Percentiles rank a stretch among this genome's conserved stretches.
phyloP scores from a whole-genome alignment of 1,140 invertebrate genomes.

The Chlorops oryzae region DNA sequence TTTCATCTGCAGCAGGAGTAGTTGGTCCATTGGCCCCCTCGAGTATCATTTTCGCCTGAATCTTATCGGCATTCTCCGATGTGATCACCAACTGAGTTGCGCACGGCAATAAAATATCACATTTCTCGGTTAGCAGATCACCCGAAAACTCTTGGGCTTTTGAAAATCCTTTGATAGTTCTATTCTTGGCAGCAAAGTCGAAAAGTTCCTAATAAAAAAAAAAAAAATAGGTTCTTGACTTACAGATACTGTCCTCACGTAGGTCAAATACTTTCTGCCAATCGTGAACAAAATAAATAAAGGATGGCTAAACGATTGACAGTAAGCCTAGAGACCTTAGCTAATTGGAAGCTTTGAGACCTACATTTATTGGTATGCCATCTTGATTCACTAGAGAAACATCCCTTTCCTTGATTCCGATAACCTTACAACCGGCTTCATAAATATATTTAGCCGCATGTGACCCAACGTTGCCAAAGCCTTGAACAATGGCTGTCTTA shows the following conservation, averaged over 20 bases:
- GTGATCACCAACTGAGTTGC: conserved; percentile 78
- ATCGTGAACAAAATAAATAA: no score
- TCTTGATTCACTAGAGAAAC: conserved; percentile 65
- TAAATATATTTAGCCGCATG: conserved; percentile 71
- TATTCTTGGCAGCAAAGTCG: conserved; percentile 44
- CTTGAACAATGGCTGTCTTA: conserved; percentile 84
- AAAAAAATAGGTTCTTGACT: not conserved
- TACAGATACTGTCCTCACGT: no score
- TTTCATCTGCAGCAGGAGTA: conserved; percentile 73
- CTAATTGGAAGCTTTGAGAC: conserved; percentile 49
- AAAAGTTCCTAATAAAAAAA: conserved; percentile 21
- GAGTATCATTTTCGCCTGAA: conserved; percentile 67
- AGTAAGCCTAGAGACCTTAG: no score
- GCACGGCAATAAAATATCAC: conserved; percentile 82
- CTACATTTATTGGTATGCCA: conserved; percentile 73
- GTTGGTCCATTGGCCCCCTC: conserved; percentile 88
- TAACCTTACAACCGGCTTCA: conserved; percentile 69
- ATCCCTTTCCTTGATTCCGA: conserved; percentile 74
- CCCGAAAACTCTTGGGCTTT: conserved; percentile 58
- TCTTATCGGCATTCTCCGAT: conserved; percentile 65
- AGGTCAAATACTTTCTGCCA: conserved; percentile 50
- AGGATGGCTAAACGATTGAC: no score
- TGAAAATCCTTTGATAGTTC: conserved; percentile 69
- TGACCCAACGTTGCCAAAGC: conserved; percentile 83
- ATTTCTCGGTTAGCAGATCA: conserved; percentile 65